Conservation (phyloP, 53 echinoderm and acorn worm genomes). For the Temnopleurus reevesii region DNA sequence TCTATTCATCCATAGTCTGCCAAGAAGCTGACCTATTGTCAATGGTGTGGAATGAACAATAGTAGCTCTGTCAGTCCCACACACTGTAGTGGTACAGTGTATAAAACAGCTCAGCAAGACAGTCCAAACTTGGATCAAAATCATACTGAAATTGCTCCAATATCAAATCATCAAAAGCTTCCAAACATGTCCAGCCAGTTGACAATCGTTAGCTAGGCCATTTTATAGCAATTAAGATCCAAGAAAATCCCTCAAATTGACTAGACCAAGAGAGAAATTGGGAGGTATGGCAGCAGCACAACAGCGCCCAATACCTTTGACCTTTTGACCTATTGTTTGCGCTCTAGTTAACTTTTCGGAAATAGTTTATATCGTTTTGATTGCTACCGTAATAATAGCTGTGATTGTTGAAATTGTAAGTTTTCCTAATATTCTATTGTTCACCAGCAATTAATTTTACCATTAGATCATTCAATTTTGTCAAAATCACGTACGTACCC, state of each 20-base stretch:
- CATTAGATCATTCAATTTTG: too few relatives aligned
- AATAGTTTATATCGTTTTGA: too few relatives aligned
- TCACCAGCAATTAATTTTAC: too few relatives aligned
- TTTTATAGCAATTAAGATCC: not conserved
- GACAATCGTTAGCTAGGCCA: not conserved
- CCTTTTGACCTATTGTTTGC: too few relatives aligned
- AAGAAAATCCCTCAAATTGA: not conserved
- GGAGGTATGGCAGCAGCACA: constrained; percentile 19
- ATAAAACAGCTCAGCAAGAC: not conserved
- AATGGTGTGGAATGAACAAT: not conserved
- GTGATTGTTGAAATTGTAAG: too few relatives aligned
- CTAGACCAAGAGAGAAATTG: not conserved
- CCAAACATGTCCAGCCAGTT: not conserved
- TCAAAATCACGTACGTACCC: too few relatives aligned
- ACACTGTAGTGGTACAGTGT: not conserved
- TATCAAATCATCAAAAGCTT: not conserved
- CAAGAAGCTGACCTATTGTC: not conserved
- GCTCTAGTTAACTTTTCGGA: too few relatives aligned
- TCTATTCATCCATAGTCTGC: not conserved
- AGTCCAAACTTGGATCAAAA: not conserved
- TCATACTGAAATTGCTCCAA: not conserved
- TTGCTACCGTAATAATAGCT: too few relatives aligned
- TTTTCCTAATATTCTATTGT: too few relatives aligned
- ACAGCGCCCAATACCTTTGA: too few relatives aligned
- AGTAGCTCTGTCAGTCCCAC: not conserved